phyloP scores from a whole-genome alignment of 1,140 invertebrate genomes.

The Rhagoletis zephyria region DNA sequence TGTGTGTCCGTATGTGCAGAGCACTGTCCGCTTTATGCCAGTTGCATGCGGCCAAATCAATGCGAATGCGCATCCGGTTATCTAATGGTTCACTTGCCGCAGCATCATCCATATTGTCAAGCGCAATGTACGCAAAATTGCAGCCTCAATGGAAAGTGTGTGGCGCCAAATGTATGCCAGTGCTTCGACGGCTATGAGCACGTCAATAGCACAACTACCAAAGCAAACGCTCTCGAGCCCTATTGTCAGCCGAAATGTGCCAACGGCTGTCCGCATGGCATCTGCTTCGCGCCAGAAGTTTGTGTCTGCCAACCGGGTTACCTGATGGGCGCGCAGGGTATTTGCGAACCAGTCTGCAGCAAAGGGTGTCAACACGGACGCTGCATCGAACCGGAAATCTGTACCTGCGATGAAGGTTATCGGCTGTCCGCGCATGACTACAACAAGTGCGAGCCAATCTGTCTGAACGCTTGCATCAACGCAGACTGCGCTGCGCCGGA shows the following conservation, averaged over 20 bases:
- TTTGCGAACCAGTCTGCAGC: constrained; percentile 70
- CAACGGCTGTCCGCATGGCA: constrained; percentile 75
- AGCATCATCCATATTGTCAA: background rate
- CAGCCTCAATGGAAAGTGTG: constrained; percentile 58
- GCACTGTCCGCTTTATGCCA: constrained; percentile 51
- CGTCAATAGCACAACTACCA: background rate
- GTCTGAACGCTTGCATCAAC: constrained; percentile 27
- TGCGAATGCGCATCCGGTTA: constrained; percentile 5
- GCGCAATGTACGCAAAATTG: constrained; percentile 18
- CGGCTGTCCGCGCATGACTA: constrained; percentile 70
- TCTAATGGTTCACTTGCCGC: background rate
- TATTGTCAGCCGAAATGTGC: constrained; percentile 75
- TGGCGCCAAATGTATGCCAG: constrained; percentile 60
- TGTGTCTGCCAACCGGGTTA: constrained; percentile 77
- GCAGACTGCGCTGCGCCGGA: constrained; percentile 37
- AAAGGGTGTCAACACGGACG: constrained; percentile 75
- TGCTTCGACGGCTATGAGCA: constrained; percentile 62
- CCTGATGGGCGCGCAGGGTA: constrained; percentile 71
- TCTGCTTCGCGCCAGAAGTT: constrained; percentile 75
- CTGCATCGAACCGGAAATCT: constrained; percentile 76
- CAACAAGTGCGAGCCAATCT: constrained; percentile 71
- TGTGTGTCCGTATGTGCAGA: constrained; percentile 52
- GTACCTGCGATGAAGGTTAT: constrained; percentile 74
- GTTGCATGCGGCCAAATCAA: background rate
- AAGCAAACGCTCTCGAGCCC: background rate